Evolutionary conservation across 2,888 invertebrate genomes (phyloP).

Genomic region (Andrena trimmerana): DNA sequence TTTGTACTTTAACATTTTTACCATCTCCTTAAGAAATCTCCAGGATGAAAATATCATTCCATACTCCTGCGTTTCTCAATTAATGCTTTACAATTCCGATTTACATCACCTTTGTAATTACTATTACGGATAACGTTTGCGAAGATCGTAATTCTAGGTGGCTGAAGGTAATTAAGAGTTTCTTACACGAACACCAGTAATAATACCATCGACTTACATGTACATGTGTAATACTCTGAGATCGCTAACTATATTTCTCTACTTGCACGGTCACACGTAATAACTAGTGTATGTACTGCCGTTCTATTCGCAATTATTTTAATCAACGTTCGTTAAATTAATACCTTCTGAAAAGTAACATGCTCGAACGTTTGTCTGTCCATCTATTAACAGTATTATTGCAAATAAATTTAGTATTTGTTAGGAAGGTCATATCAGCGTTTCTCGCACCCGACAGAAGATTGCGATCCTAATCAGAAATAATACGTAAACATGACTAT

Average conservation of each 20-base stretch:
- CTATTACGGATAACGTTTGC: conserved; percentile 11
- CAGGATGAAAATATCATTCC: conserved; percentile 28
- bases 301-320: conserved; percentile 20
- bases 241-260: not conserved
- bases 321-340: conserved; percentile 19
- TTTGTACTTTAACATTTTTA: conserved; percentile 15
- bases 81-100: conserved; percentile 29
- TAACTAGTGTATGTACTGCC: conserved; percentile 14
- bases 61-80: conserved; percentile 6
- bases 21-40: conserved; percentile 20
- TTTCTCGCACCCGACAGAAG: not conserved
- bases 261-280: not conserved
- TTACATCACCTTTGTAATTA: conserved; percentile 17
- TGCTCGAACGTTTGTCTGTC: conserved; percentile 5
- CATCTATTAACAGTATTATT: conserved; percentile 11
- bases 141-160: conserved; percentile 2
- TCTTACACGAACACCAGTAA: not conserved
- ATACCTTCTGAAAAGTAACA: not conserved
- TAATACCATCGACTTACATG: conserved; percentile 6
- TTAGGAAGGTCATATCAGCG: not conserved
- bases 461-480: not conserved
- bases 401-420: not conserved
- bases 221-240: conserved; percentile 15
- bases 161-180: conserved; percentile 3
- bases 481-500: not conserved